Percentiles rank a stretch among this genome's conserved stretches.
phyloP scores from a whole-genome alignment of 2,113 vertebrate genomes.

The Camelus dromedarius region DNA sequence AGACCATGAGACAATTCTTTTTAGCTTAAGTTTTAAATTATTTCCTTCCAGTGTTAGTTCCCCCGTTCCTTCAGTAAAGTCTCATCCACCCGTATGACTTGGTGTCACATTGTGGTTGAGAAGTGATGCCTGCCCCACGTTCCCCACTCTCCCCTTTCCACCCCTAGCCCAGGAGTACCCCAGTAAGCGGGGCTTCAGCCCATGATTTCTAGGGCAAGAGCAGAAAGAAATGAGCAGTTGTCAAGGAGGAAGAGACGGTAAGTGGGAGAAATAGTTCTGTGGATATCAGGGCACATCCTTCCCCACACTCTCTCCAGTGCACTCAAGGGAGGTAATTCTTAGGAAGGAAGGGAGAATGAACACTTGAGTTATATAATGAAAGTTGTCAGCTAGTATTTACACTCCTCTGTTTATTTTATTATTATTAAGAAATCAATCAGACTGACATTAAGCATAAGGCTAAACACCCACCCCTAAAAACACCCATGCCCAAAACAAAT shows the following conservation, averaged over 20 bases:
- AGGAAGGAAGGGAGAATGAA: neutral
- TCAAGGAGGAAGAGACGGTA: neutral
- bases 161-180: neutral
- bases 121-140: neutral
- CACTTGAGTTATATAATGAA: neutral
- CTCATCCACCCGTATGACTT: neutral
- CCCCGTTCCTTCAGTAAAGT: neutral
- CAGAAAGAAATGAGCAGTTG: neutral
- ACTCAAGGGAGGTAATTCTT: neutral
- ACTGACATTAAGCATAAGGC: neutral
- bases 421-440: neutral
- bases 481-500: neutral
- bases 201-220: neutral
- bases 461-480: neutral
- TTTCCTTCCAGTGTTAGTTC: neutral
- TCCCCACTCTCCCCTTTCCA: neutral
- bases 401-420: slow-evolving; percentile 18
- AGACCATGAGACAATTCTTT: neutral
- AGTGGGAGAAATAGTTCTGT: neutral
- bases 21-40: neutral
- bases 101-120: neutral
- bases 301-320: neutral
- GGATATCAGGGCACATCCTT: neutral
- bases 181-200: neutral
- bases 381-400: neutral